phyloP scores from a whole-genome alignment of 1,140 invertebrate genomes.

The Drosophila gunungcola region DNA sequence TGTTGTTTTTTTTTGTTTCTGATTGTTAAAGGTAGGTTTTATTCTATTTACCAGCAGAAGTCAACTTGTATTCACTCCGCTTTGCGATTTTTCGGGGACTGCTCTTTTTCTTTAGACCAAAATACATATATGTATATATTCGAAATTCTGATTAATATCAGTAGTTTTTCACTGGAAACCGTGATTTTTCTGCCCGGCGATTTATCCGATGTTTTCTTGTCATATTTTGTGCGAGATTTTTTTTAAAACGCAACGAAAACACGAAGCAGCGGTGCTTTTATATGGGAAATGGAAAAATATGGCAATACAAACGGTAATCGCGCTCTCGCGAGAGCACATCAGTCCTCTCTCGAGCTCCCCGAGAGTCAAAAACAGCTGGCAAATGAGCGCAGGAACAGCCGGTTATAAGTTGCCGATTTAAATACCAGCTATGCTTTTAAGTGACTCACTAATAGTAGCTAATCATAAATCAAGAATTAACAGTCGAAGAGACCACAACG shows the following conservation, averaged over 20 bases:
- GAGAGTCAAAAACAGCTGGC: constrained; percentile 7
- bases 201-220: constrained; percentile 11
- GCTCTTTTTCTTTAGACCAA: background rate
- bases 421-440: constrained; percentile 1
- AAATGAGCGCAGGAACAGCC: constrained; percentile 5
- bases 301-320: constrained; percentile 3
- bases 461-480: background rate
- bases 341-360: background rate
- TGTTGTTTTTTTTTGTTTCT: constrained; percentile 7
- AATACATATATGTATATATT: background rate
- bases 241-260: constrained; percentile 11
- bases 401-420: constrained; percentile 3
- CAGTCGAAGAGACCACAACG: background rate
- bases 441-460: constrained; percentile 2
- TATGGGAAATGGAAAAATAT: constrained; percentile 11
- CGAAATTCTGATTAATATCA: constrained; percentile 1
- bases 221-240: constrained; percentile 15
- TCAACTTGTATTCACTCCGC: constrained; percentile 8
- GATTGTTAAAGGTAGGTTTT: background rate
- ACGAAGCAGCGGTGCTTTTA: constrained; percentile 16
- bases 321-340: background rate
- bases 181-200: constrained; percentile 11
- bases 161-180: constrained; percentile 8
- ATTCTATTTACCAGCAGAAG: constrained; percentile 23
- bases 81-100: background rate